These are phyloP conservation scores for Stichodactyla helianthus DNA, from an alignment of 64 coral and sea anemone species.

Conservation along the genomic window DNA sequence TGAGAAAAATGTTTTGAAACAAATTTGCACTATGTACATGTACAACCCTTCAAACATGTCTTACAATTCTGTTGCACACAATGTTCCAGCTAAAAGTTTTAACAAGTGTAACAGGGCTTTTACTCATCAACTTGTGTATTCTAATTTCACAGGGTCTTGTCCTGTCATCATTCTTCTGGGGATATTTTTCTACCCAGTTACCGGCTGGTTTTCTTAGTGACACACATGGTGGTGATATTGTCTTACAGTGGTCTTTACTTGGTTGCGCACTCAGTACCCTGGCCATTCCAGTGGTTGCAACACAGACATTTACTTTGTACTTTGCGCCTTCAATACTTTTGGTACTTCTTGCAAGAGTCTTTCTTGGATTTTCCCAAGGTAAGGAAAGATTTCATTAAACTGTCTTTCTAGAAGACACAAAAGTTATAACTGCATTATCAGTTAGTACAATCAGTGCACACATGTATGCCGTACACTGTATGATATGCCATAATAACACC, in stretches of 20 bases:
- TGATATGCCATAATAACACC: no score
- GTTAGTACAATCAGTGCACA: no score
- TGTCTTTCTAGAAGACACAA: no score
- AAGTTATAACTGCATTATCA: no score
- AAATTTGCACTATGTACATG: no score
- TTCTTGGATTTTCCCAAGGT: slow-evolving; percentile 24
- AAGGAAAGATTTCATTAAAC: not conserved
- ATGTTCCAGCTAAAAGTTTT: no score
- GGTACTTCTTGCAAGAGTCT: slow-evolving; percentile 8
- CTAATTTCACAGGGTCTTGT: not conserved
- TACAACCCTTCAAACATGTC: no score
- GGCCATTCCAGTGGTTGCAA: slow-evolving; percentile 2
- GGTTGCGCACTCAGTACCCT: slow-evolving; percentile 9
- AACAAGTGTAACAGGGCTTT: no score
- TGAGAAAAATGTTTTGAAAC: no score
- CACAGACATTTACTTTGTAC: not conserved
- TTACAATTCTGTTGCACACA: no score
- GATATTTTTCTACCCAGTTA: slow-evolving; percentile 12
- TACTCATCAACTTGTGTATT: no score
- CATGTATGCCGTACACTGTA: no score
- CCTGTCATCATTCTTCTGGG: slow-evolving; percentile 28
- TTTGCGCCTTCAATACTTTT: slow-evolving; percentile 13
- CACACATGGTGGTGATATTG: not conserved
- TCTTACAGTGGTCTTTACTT: slow-evolving; percentile 2
- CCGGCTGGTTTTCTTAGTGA: slow-evolving; percentile 23